Evolutionary conservation across 2,113 vertebrate genomes (phyloP), one percentile per base, ranked within the genome.

Genomic region (Brachypteracias leptosomus): DNA sequence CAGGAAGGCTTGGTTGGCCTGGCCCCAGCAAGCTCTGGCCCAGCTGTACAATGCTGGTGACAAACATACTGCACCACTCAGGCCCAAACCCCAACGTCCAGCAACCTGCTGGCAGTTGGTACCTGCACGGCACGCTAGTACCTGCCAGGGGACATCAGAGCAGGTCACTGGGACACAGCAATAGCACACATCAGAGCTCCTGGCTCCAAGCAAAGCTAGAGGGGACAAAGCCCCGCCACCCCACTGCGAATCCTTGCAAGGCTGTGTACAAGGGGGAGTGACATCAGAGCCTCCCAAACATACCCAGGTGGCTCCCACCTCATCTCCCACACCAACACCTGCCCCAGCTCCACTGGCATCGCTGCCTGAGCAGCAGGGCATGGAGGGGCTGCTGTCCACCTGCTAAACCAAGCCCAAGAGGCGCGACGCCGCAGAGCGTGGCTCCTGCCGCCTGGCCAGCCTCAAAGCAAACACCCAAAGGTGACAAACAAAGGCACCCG

Each of bases 401-500:
- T 47, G 40, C 83, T 4, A 51, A 88, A 42, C 75, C 78, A 55
- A 82, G 3, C 63, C 46, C 3, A 0, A 62, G 51, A 79, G 46
- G 57, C 0, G 4, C 7, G 65, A 80, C 2, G 0, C 7, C 21
- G 2, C 77, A 13, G 28, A 83, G 55, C 10, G 0, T 4, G 29
- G 78, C 55, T 47, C 73, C 84, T 1, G 0, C 28, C 1, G 4
- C 78, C 58, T 0, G 0, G 58, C 71, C 25, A 33, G 75, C 63
- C 80, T 84, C 63, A 46, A 40, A 70, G 88, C 90, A 62, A 77
- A 36, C 95, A 94, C 95, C 95, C 94, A 93, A 86, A 95, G 96
- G 96, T 95, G 95, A 66, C 92, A 90, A 95, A 96, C 88, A 94
- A 93, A 96, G 94, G 88, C 88, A 12, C 88, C 54, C 86, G 0